These are phyloP conservation scores for Sarcophaga peregrina DNA, from an alignment of 1,140 invertebrate genomes.

Conservation along the genomic window DNA sequence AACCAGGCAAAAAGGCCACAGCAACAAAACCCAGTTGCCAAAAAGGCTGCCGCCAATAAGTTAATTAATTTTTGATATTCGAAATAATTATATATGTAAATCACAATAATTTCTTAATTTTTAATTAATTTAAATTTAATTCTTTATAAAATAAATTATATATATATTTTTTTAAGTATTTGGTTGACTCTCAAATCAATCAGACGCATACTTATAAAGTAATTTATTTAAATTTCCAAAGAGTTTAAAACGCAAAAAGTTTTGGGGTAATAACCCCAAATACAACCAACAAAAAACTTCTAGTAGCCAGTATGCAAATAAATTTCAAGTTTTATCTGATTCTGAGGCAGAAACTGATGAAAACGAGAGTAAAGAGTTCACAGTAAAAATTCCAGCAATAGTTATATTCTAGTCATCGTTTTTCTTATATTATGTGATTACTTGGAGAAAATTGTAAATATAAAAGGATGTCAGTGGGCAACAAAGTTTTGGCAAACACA, in stretches of 20 bases:
- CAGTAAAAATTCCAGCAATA: background rate
- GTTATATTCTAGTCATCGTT: background rate
- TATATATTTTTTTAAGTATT: background rate
- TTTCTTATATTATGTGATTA: background rate
- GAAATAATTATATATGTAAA: no score
- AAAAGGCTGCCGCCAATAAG: no score
- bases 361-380: background rate
- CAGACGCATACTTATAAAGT: background rate
- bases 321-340: background rate
- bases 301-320: background rate
- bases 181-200: background rate
- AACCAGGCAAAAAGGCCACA: no score
- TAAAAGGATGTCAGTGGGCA: background rate
- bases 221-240: background rate
- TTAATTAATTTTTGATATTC: no score
- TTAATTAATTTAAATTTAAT: no score
- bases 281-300: conserved; percentile 2
- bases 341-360: background rate
- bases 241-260: background rate
- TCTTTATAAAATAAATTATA: no score
- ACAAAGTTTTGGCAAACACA: background rate
- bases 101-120: no score
- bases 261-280: conserved; percentile 14
- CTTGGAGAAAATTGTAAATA: background rate
- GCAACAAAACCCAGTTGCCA: no score